A percentile compares a stretch with the other conserved stretches of the same genome.
These are phyloP conservation scores for Pelodytes ibericus DNA, from an alignment of 2,797 vertebrate genomes.

Conservation along the genomic window DNA sequence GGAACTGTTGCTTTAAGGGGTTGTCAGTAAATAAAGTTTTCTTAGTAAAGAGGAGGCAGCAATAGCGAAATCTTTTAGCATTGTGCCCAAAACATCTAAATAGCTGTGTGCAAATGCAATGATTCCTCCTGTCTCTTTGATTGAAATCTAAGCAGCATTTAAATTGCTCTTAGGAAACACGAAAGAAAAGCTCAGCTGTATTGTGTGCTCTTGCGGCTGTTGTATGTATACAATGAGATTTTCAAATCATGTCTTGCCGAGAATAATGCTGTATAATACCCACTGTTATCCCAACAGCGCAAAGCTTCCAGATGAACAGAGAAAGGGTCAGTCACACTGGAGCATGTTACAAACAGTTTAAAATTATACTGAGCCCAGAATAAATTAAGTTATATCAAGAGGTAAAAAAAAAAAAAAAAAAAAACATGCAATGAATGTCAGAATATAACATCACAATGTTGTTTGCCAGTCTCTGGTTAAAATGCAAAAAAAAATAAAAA, in stretches of 20 bases:
- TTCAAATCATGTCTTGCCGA: not conserved
- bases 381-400: not conserved
- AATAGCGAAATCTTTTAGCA: not conserved
- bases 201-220: conserved; percentile 19
- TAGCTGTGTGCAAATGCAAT: not conserved
- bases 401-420: no score
- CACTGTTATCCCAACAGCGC: conserved; percentile 1
- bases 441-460: no score
- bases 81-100: conserved; percentile 6
- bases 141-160: conserved; percentile 18
- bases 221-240: conserved; percentile 16
- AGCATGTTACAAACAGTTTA: not conserved
- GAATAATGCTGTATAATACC: conserved; percentile 11
- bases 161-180: not conserved
- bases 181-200: conserved; percentile 21
- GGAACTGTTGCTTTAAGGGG: not conserved
- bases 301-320: not conserved
- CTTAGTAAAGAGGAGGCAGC: not conserved
- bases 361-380: not conserved
- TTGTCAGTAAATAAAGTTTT: not conserved
- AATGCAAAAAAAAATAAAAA: no score
- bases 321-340: not conserved
- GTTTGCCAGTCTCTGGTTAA: no score
- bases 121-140: conserved; percentile 13
- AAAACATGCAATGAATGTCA: no score